These are phyloP conservation scores for Pilophorus perplexus DNA, from an alignment of 2,888 invertebrate species.

Conservation along the genomic window DNA sequence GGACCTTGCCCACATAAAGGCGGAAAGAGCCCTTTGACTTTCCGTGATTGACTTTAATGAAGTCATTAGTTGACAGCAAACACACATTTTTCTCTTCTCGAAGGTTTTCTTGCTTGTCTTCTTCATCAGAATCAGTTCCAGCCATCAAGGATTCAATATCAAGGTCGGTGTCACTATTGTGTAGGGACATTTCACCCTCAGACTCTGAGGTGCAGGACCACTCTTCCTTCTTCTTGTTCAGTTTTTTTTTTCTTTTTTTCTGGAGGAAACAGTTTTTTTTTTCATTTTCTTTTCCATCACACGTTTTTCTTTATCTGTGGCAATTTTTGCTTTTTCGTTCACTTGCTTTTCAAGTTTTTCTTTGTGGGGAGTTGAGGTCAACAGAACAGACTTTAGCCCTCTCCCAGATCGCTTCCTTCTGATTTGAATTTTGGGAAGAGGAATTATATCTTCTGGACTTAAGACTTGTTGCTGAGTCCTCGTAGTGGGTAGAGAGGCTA, in stretches of 20 bases:
- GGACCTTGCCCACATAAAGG: constrained; percentile 36
- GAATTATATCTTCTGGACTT: constrained; percentile 34
- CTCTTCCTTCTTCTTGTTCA: constrained; percentile 19
- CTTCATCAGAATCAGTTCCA: constrained; percentile 23
- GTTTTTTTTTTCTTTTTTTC: no score
- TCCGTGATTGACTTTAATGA: constrained; percentile 38
- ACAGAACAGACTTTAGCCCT: constrained; percentile 14
- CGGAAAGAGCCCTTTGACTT: constrained; percentile 34
- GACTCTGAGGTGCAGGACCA: constrained; percentile 7
- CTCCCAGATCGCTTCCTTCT: constrained; percentile 25
- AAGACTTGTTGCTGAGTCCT: constrained; percentile 22
- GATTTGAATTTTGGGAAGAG: constrained; percentile 29
- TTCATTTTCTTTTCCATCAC: not conserved
- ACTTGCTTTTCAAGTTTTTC: constrained; percentile 16
- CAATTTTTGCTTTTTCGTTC: not conserved
- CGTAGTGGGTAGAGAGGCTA: constrained; percentile 9
- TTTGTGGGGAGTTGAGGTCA: constrained; percentile 30
- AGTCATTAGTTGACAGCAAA: constrained; percentile 18
- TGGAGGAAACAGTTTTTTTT: constrained; percentile 21
- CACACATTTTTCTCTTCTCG: constrained; percentile 3
- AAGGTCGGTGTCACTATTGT: constrained; percentile 20
- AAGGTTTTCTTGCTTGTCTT: constrained; percentile 17
- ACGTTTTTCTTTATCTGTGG: not conserved
- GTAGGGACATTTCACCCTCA: constrained; percentile 24
- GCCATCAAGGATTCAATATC: not conserved